A percentile compares a stretch with the other conserved stretches of the same genome.
These are phyloP conservation scores for Sardinella longiceps DNA, from an alignment of 2,797 vertebrate genomes.

Conservation along the genomic window DNA sequence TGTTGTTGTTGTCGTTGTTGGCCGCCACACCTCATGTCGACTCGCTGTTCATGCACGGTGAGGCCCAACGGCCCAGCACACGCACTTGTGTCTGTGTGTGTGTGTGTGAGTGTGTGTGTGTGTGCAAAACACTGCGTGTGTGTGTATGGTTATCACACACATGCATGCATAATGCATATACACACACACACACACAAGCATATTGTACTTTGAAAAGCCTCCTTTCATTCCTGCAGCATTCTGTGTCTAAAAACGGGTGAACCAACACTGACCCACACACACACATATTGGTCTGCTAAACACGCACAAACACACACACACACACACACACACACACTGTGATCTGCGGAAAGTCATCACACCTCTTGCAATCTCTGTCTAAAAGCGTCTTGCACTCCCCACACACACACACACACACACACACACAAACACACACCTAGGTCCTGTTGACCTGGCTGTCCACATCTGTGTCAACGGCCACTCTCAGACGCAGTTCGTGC, in stretches of 20 bases:
- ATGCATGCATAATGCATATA: not conserved
- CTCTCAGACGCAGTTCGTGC: conserved; percentile 67
- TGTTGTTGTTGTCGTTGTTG: not conserved
- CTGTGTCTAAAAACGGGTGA: not conserved
- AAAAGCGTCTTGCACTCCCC: conserved; percentile 68
- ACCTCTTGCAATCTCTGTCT: conserved; percentile 73
- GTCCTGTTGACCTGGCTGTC: conserved; percentile 52
- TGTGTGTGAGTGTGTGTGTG: not conserved
- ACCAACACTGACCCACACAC: not conserved
- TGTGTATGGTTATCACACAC: not conserved
- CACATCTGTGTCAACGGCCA: conserved; percentile 63
- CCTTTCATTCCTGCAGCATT: not conserved
- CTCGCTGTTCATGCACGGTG: not conserved
- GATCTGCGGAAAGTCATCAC: not conserved
- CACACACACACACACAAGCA: not conserved
- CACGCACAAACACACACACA: not conserved
- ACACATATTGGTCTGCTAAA: not conserved
- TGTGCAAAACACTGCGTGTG: not conserved
- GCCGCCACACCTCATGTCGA: not conserved
- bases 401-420: conserved; percentile 4
- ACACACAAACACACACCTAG: conserved; percentile 10
- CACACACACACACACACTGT: not conserved
- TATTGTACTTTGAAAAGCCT: not conserved
- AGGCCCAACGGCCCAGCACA: not conserved
- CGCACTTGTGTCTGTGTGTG: not conserved